Evolutionary conservation across 2,113 vertebrate species (phyloP).

Genomic region (Gorilla gorilla): DNA sequence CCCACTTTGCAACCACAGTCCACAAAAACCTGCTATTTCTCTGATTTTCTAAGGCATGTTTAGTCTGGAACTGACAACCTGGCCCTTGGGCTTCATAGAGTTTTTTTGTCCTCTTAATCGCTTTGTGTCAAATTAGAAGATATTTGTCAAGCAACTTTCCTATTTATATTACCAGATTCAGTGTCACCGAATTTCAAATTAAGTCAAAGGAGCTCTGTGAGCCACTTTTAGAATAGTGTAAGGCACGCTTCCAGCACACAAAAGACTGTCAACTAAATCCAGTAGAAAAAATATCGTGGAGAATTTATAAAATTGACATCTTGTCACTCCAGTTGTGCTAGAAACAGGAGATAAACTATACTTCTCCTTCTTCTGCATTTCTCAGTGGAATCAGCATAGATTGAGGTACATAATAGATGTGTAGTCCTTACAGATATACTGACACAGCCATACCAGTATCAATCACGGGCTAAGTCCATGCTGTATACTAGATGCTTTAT

Average conservation of each 20-base stretch:
- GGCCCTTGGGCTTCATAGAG: neutral
- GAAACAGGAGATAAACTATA: neutral
- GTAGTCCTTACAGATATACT: neutral
- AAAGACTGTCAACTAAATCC: neutral
- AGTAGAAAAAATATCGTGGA: neutral
- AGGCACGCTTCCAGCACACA: neutral
- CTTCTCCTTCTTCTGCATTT: neutral
- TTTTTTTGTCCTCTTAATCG: neutral
- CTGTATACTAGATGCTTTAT: rapidly evolving
- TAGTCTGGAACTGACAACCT: neutral
- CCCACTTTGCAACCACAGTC: neutral
- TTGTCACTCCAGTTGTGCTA: neutral
- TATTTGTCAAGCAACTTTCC: neutral
- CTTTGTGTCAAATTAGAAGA: constrained; percentile 6
- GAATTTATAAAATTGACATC: neutral
- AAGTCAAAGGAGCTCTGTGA: neutral
- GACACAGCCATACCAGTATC: no score
- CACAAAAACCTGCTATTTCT: neutral
- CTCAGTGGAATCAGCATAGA: neutral
- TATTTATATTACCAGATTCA: neutral
- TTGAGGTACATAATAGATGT: rapidly evolving
- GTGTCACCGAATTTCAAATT: neutral
- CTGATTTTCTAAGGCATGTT: neutral
- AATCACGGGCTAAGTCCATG: rapidly evolving
- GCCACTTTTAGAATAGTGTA: neutral